Base-by-base conservation (phyloP, 2,888 invertebrate species). In the Phrixothrix hirtus region DNA sequence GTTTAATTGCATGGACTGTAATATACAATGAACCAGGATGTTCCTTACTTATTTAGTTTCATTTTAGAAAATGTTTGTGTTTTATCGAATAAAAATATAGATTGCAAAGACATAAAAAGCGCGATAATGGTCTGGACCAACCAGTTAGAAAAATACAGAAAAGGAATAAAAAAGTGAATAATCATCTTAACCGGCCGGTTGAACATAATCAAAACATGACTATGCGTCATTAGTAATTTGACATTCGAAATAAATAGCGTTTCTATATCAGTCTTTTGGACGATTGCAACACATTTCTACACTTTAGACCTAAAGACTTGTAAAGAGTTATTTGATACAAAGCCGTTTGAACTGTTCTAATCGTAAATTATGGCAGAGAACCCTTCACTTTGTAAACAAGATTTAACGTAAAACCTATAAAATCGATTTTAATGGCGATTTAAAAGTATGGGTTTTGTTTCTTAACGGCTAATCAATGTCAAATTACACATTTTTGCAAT, bases 261-360 rank as follows among this genome's bases (percentile, higher is more conserved):
- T 60, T 58, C 59, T 59, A 50, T 58, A 57, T 61, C 57, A 46
- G 58, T 51, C 50, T 44, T 43, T 35, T 27, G 46, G 42, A 42
- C 39, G 49, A 56, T 47, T 61, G 56, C 52, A 58, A 61, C 59
- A 59, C 54, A 59, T 61, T 59, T 61, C 56, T 58, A 55, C 55
- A 59, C 56, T 58, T n/a, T 58, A 49, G 46, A 32, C 49, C 50
- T 46, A 59, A 48, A 29, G 42, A 32, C 43, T 47, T 50, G 47
- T 47, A 47, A 39, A 17, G 38, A 32, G 30, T 30, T 47, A 38
- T 47, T 47, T 47, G 47, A 47, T 38, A 21, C 31, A 11, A 26
- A 45, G 39, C 47, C 37, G 47, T 47, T 37, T 38, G 13, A 16
- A 34, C 15, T 10, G 21, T 38, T 47, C 47, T 47, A 38, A 47